These are phyloP conservation scores for Pampus argenteus DNA, from an alignment of 2,797 vertebrate species.

Conservation along the genomic window DNA sequence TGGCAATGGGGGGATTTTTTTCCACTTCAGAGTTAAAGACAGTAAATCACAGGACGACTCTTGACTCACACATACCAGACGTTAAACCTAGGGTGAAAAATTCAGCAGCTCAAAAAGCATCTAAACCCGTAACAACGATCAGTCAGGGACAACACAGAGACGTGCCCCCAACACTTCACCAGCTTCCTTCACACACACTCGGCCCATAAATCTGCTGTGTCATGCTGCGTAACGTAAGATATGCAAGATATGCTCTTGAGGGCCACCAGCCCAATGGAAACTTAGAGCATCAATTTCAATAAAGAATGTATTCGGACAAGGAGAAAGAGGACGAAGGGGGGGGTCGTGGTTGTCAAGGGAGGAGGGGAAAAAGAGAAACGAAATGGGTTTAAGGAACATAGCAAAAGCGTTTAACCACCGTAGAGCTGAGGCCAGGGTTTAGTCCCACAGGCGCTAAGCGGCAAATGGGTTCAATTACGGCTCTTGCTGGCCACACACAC, in stretches of 20 bases:
- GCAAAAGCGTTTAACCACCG: constrained; percentile 80
- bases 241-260: constrained; percentile 51
- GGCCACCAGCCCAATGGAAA: constrained; percentile 68
- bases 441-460: constrained; percentile 86
- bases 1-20: constrained; percentile 60
- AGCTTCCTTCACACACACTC: constrained; percentile 43
- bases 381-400: constrained; percentile 79
- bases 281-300: constrained; percentile 74
- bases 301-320: constrained; percentile 65
- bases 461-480: constrained; percentile 89
- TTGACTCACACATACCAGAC: constrained; percentile 77
- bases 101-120: constrained; percentile 62
- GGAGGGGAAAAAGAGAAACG: constrained; percentile 66
- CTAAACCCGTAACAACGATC: constrained; percentile 53
- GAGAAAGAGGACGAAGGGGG: constrained; percentile 12
- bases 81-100: constrained; percentile 81
- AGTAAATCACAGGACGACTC: constrained; percentile 75
- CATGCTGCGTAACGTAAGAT: constrained; percentile 68
- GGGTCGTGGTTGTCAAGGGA: constrained; percentile 41
- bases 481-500: constrained; percentile 78
- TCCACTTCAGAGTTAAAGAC: constrained; percentile 67
- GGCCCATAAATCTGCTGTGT: constrained; percentile 72
- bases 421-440: constrained; percentile 78
- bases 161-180: constrained; percentile 60
- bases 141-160: constrained; percentile 63